These are phyloP conservation scores for Corythucha ciliata DNA, from an alignment of 2,888 invertebrate species.

Conservation along the genomic window DNA sequence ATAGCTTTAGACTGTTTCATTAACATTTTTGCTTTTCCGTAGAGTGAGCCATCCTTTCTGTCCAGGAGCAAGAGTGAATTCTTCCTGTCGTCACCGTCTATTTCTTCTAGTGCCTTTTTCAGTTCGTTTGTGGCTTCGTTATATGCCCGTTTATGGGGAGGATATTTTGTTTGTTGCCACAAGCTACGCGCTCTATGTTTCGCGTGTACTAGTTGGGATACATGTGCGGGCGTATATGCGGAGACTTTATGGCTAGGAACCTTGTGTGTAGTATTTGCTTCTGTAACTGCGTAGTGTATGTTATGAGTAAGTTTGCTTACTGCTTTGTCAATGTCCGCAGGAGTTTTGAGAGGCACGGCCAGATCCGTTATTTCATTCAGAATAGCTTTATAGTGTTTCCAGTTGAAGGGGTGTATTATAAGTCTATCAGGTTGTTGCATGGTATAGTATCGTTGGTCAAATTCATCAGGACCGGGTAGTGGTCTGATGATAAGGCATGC, in stretches of 20 bases:
- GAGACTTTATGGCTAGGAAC: neutral
- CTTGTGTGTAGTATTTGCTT: neutral
- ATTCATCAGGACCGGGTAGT: conserved; percentile 2
- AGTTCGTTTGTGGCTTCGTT: neutral
- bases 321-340: conserved; percentile 4
- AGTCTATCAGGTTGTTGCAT: neutral
- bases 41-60: conserved; percentile 1
- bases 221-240: neutral
- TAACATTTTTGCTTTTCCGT: neutral
- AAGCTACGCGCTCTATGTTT: neutral
- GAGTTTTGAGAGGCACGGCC: conserved; percentile 4
- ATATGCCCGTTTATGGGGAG: neutral
- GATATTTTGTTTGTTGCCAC: conserved; percentile 2
- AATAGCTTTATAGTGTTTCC: conserved; percentile 4
- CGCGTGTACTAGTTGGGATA: neutral
- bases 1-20: neutral
- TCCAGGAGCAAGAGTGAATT: neutral
- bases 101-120: neutral
- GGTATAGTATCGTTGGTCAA: neutral
- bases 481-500: conserved; percentile 1
- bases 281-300: neutral
- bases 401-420: conserved; percentile 3
- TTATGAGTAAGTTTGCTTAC: conserved; percentile 6
- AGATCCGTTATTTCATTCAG: too few species aligned
- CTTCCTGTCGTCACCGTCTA: neutral